A percentile compares a stretch with the other conserved stretches of the same genome.
Evolutionary conservation across 2,113 vertebrate species (phyloP).

Genomic region (Peromyscus polionotus): DNA sequence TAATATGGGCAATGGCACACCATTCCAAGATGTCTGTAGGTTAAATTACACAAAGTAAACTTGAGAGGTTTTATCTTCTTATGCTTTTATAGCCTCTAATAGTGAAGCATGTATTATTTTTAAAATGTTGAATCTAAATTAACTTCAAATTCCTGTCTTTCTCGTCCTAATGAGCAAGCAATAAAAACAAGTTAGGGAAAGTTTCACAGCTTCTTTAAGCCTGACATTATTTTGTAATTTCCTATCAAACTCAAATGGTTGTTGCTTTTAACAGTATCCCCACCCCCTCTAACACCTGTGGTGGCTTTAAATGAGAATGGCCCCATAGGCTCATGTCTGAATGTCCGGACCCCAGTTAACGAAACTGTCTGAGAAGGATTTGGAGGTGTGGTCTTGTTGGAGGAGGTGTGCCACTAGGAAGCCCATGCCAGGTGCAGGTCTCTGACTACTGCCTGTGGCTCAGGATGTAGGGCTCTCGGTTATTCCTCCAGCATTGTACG

Average conservation of each 20-base stretch:
- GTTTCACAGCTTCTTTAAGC: not conserved
- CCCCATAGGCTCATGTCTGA: not conserved
- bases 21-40: not conserved
- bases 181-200: not conserved
- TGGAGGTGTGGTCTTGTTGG: not conserved
- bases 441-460: not conserved
- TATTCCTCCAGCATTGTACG: not conserved
- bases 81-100: not conserved
- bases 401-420: not conserved
- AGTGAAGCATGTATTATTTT: not conserved
- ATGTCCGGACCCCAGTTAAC: not conserved
- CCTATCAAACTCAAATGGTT: not conserved
- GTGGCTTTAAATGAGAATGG: not conserved
- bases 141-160: not conserved
- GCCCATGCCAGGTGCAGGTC: not conserved
- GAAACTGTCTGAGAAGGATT: not conserved
- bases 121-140: not conserved
- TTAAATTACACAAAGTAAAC: not conserved
- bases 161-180: constrained; percentile 30
- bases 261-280: not conserved
- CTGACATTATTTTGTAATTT: not conserved
- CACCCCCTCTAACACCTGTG: not conserved
- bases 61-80: not conserved
- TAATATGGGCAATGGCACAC: not conserved
- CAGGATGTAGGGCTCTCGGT: not conserved